These are phyloP conservation scores for Chloroclystis v-ata DNA, from an alignment of 2,888 invertebrate species.

Conservation along the genomic window DNA sequence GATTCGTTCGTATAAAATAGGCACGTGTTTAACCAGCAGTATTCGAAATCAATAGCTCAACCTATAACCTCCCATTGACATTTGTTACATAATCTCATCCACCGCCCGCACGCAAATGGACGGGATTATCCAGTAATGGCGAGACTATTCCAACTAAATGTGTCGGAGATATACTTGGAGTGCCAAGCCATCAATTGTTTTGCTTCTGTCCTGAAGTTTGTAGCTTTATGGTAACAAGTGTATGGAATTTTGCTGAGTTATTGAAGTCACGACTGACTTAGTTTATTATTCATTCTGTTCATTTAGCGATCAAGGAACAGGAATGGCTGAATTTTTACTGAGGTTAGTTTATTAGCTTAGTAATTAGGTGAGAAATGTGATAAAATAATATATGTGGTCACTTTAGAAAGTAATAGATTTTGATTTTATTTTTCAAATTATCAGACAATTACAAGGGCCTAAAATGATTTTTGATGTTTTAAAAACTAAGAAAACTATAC, in stretches of 20 bases:
- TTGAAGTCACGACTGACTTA: neutral
- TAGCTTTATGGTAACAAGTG: slow-evolving; percentile 14
- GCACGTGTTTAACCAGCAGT: too few relatives aligned
- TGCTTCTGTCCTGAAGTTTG: slow-evolving; percentile 27
- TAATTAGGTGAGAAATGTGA: too few relatives aligned
- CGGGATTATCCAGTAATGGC: slow-evolving; percentile 59
- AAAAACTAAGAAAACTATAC: too few relatives aligned
- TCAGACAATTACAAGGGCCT: too few relatives aligned
- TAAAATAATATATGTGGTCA: too few relatives aligned
- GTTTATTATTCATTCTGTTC: too few relatives aligned
- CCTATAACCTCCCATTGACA: slow-evolving; percentile 17
- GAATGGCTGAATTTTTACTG: too few relatives aligned
- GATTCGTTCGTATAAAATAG: too few relatives aligned
- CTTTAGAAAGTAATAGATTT: too few relatives aligned
- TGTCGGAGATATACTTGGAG: slow-evolving; percentile 31
- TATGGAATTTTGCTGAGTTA: neutral
- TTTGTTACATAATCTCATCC: slow-evolving; percentile 29
- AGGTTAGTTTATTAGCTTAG: too few relatives aligned
- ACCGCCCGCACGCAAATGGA: slow-evolving; percentile 48
- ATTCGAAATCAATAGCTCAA: slow-evolving; percentile 12
- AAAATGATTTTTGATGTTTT: too few relatives aligned
- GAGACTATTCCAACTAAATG: slow-evolving; percentile 53
- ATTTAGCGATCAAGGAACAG: too few relatives aligned
- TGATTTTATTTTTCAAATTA: neutral
- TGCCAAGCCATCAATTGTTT: slow-evolving; percentile 36